Percentiles rank a stretch among this genome's conserved stretches.
Conservation (phyloP, 2,888 invertebrate species). For the Nycteola revayana region DNA sequence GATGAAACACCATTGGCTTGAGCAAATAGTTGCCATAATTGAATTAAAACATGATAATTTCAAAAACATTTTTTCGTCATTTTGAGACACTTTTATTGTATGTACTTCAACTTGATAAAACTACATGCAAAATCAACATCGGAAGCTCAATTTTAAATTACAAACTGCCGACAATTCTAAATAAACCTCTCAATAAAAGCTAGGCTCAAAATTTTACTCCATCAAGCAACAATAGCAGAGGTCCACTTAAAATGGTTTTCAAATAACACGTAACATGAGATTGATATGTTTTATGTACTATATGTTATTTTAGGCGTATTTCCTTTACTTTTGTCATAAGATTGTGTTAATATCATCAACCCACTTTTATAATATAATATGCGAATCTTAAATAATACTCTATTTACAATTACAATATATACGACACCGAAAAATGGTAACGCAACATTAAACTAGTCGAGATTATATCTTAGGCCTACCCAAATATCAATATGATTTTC, state of each 20-base stretch:
- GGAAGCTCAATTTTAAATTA: conserved; percentile 61
- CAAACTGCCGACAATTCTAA: conserved; percentile 37
- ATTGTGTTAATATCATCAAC: conserved; percentile 56
- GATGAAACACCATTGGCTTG: conserved; percentile 50
- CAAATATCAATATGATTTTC: conserved; percentile 37
- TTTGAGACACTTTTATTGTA: conserved; percentile 66
- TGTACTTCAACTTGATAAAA: conserved; percentile 44
- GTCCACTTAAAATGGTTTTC: conserved; percentile 38
- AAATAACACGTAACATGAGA: conserved; percentile 52
- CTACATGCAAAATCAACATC: conserved; percentile 66
- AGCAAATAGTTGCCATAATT: conserved; percentile 72
- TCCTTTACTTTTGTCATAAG: conserved; percentile 57
- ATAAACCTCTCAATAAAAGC: conserved; percentile 28
- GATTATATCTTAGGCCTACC: conserved; percentile 71
- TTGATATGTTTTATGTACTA: conserved; percentile 80
- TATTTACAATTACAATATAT: conserved; percentile 51
- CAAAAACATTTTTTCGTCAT: conserved; percentile 54
- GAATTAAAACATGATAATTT: conserved; percentile 43
- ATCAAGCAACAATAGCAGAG: conserved; percentile 22
- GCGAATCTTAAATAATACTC: conserved; percentile 43
- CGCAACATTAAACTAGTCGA: conserved; percentile 51
- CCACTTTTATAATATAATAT: conserved; percentile 48
- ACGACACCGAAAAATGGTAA: conserved; percentile 69
- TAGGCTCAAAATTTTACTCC: conserved; percentile 26
- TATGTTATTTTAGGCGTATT: conserved; percentile 64